These are phyloP conservation scores for Aphidius ervi DNA, from an alignment of 1,140 invertebrate genomes.

Conservation along the genomic window DNA sequence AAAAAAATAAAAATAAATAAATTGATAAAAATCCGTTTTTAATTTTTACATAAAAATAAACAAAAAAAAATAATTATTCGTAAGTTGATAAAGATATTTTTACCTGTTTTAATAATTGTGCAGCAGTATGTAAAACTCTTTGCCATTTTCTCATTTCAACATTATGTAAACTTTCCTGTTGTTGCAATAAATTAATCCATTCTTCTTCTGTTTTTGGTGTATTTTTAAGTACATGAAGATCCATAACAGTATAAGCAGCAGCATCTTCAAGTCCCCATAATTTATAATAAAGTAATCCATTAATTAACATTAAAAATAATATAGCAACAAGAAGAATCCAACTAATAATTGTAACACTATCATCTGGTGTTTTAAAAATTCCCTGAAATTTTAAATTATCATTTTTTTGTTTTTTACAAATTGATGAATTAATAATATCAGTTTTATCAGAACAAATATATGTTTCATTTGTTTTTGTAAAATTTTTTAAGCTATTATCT, in stretches of 20 bases:
- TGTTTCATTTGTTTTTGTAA: no score
- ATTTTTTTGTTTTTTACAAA: no score
- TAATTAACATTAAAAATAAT: slow-evolving; percentile 66
- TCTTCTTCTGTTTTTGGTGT: slow-evolving; percentile 68
- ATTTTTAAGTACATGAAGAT: slow-evolving; percentile 58
- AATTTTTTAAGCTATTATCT: no score
- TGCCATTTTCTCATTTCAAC: slow-evolving; percentile 75
- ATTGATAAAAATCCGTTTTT: slow-evolving; percentile 17
- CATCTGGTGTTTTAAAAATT: slow-evolving; percentile 25
- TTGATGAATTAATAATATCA: no score
- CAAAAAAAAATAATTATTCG: slow-evolving; percentile 7
- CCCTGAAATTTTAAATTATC: slow-evolving; percentile 3
- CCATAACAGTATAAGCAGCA: slow-evolving; percentile 54
- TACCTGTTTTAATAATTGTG: slow-evolving; percentile 62
- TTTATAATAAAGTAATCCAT: slow-evolving; percentile 75
- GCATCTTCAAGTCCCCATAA: slow-evolving; percentile 65
- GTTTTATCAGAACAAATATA: no score
- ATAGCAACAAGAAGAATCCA: slow-evolving; percentile 60
- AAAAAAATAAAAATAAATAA: slow-evolving; percentile 38
- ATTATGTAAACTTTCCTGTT: slow-evolving; percentile 71
- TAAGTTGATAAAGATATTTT: slow-evolving; percentile 26
- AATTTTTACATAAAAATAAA: background rate
- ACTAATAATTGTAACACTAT: slow-evolving; percentile 43
- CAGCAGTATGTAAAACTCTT: slow-evolving; percentile 63
- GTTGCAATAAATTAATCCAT: slow-evolving; percentile 70